Evolutionary conservation across 2,797 vertebrate genomes (phyloP).

Genomic region (Peromyscus eremicus): DNA sequence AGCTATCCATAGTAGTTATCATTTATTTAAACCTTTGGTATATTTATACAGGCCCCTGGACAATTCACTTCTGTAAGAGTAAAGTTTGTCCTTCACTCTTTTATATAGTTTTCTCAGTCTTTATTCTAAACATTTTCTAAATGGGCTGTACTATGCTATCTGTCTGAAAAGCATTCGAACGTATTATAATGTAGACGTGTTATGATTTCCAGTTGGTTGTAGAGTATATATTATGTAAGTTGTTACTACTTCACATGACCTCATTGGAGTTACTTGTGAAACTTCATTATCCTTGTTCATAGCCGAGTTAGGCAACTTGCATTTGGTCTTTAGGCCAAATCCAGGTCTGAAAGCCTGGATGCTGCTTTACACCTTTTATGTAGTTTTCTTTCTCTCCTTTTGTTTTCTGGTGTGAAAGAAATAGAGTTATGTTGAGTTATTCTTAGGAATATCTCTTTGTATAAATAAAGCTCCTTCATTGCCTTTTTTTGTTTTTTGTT

Average conservation of each 20-base stretch:
- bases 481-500: neutral
- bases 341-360: slow-evolving; percentile 96
- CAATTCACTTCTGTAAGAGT: slow-evolving; percentile 95
- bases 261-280: slow-evolving; percentile 93
- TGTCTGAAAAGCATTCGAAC: slow-evolving; percentile 94
- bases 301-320: slow-evolving; percentile 98
- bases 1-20: slow-evolving; percentile 96
- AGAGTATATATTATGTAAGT: slow-evolving; percentile 96
- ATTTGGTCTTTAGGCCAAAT: slow-evolving; percentile 97
- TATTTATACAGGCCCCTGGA: slow-evolving; percentile 94
- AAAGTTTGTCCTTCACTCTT: slow-evolving; percentile 91
- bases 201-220: slow-evolving; percentile 95
- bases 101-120: slow-evolving; percentile 92
- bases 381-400: slow-evolving; percentile 88
- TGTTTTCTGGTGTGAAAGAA: slow-evolving; percentile 90
- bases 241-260: slow-evolving; percentile 93
- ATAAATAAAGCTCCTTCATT: slow-evolving; percentile 93
- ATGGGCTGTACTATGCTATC: slow-evolving; percentile 94
- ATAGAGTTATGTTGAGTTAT: slow-evolving; percentile 78
- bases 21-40: slow-evolving; percentile 96
- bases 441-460: slow-evolving; percentile 52
- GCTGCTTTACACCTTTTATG: slow-evolving; percentile 93
- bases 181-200: slow-evolving; percentile 95
- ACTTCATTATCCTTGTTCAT: slow-evolving; percentile 97
- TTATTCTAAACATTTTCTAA: slow-evolving; percentile 94